Conservation (phyloP, 2,888 invertebrate genomes). For the Mactromeris polynyma region DNA sequence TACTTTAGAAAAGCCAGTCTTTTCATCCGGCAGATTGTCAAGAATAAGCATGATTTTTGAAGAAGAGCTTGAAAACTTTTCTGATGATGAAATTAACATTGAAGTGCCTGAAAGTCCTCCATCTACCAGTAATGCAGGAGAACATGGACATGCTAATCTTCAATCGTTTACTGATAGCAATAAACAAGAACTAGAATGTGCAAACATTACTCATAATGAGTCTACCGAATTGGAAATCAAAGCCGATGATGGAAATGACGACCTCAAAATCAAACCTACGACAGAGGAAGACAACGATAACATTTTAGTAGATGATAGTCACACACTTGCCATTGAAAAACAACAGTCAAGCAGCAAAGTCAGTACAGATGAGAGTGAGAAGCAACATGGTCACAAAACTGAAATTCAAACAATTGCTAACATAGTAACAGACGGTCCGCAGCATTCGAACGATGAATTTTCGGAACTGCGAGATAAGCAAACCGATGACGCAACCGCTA, state of each 20-base stretch:
- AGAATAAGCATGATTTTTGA: slow-evolving; percentile 46
- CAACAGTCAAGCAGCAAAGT: background rate
- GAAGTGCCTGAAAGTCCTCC: slow-evolving; percentile 32
- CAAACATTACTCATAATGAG: background rate
- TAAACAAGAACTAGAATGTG: background rate
- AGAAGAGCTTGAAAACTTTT: slow-evolving; percentile 31
- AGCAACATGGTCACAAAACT: background rate
- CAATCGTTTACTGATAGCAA: background rate
- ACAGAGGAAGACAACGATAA: background rate
- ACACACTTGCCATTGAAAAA: background rate
- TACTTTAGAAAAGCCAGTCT: slow-evolving; percentile 42
- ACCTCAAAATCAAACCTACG: background rate
- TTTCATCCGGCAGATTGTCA: slow-evolving; percentile 48
- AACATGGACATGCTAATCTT: background rate
- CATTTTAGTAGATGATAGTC: background rate
- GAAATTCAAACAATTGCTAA: background rate
- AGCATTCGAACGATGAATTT: background rate
- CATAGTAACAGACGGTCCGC: background rate
- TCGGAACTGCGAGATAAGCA: background rate
- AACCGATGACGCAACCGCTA: background rate
- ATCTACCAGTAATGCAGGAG: background rate
- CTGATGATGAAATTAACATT: slow-evolving; percentile 53
- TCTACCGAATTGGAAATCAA: background rate
- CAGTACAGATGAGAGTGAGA: background rate
- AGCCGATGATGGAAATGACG: background rate